Evolutionary conservation across 53 echinoderm and acorn worm genomes (phyloP).

Genomic region (Antedon mediterranea): DNA sequence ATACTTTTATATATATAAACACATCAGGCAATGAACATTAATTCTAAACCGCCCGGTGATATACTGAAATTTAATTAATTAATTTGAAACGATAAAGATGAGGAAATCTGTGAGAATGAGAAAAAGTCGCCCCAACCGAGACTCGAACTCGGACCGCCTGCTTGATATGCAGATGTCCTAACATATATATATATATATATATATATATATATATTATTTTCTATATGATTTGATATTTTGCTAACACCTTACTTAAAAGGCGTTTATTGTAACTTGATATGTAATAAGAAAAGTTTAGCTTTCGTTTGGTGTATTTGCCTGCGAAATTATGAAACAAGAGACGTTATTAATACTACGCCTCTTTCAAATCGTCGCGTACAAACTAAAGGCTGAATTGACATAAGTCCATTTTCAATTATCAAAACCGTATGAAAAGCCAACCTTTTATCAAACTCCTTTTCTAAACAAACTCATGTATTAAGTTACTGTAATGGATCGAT

Average conservation of each 20-base stretch:
- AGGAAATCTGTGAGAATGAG: too few species aligned
- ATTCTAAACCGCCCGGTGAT: too few species aligned
- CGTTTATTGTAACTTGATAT: background rate
- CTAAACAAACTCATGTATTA: background rate
- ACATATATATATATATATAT: too few species aligned
- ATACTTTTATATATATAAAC: too few species aligned
- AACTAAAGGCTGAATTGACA: background rate
- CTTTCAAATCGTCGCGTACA: background rate
- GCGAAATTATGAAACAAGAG: background rate
- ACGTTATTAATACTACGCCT: background rate
- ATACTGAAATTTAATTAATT: too few species aligned
- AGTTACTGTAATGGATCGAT: background rate
- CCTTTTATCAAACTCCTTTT: background rate
- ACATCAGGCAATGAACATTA: too few species aligned
- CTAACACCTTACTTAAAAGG: background rate
- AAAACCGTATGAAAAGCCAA: background rate
- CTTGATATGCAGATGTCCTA: too few species aligned
- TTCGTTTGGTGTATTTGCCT: background rate
- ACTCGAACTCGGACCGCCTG: too few species aligned
- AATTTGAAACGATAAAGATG: too few species aligned
- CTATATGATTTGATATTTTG: background rate
- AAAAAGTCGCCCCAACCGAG: too few species aligned
- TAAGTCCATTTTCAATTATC: background rate
- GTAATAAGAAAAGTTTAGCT: background rate
- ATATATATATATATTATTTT: too few species aligned